Base-by-base conservation (phyloP, 2,888 invertebrate genomes). In the Pristionchus fissidentatus region DNA sequence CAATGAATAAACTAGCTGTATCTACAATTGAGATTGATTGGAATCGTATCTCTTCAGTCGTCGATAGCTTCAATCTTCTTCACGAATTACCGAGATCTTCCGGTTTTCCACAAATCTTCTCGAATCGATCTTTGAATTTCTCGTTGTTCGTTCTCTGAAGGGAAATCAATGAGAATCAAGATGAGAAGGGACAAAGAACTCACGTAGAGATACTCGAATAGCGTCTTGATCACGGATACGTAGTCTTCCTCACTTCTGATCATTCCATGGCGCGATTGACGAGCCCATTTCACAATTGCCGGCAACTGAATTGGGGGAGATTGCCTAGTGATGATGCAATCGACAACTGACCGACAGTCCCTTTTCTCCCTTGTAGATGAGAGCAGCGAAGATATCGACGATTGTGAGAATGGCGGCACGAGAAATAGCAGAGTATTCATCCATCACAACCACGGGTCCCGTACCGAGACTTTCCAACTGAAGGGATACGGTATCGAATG, bases 201-300 rank as follows among this genome's bases (percentile, higher is more conserved):
- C n/a, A 77, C 75, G 49, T 49, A 49, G 46, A 77, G 32, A 32
- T 77, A 77, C 13, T 77, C 75, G 32, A 77, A 49, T 10, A 77
- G 46, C 1, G 75, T 77, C 75, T 77, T 77, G 75, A 77, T 77
- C 15, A 77, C 32, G 5, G 49, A 7, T 3, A 77, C 13, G 8
- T 77, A 77, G 32, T 77, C 75, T 19, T 77, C 75, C 19, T 77
- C 75, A 15, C 4, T 77, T 41, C 41, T 77, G 5, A 77, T 35
- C 19, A 41, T 41, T 49, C 46, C 46, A 41, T 46, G 26, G 29
- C 75, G 46, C 29, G 29, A 46, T 49, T 32, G 8, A 3, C 75
- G 29, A 19, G 75, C 75, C 75, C 73, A 73, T 73, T 49, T 77
- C 15, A 46, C 46, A 5, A 49, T 19, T 49, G 46, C 75, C 2